Conservation (phyloP, 2,888 invertebrate genomes). For the Apodemia zela region DNA sequence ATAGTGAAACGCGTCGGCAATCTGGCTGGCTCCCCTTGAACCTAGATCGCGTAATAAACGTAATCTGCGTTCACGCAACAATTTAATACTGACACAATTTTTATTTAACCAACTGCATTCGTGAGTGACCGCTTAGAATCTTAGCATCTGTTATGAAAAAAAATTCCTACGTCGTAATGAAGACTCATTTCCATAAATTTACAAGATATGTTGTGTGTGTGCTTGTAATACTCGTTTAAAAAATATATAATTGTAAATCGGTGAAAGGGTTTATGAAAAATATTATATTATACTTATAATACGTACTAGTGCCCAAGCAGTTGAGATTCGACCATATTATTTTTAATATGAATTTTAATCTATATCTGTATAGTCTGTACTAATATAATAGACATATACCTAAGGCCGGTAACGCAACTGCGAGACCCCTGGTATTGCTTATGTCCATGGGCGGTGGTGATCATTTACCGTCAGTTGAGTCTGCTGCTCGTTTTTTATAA, state of each 20-base stretch:
- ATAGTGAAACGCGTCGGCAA: conserved; percentile 74
- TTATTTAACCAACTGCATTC: conserved; percentile 55
- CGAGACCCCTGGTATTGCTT: neutral
- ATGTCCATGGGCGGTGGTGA: neutral
- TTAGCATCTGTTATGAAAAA: conserved; percentile 8
- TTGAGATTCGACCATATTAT: too few relatives aligned
- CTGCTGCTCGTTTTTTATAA: neutral
- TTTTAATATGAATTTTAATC: too few relatives aligned
- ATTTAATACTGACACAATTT: conserved; percentile 73
- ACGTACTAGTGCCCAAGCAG: neutral
- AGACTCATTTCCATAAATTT: neutral
- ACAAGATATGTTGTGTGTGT: neutral
- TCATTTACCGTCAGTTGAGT: too few relatives aligned
- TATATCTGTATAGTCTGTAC: too few relatives aligned
- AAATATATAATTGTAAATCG: neutral
- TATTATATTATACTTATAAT: neutral
- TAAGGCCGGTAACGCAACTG: neutral
- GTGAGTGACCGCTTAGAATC: conserved; percentile 7
- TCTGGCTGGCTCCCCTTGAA: conserved; percentile 77
- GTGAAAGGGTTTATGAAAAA: neutral
- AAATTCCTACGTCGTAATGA: neutral
- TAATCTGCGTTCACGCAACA: conserved; percentile 69
- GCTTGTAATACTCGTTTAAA: neutral
- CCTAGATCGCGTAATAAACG: conserved; percentile 65
- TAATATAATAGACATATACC: neutral